These are phyloP conservation scores for Selenia dentaria DNA, from an alignment of 2,888 invertebrate genomes.

Conservation along the genomic window DNA sequence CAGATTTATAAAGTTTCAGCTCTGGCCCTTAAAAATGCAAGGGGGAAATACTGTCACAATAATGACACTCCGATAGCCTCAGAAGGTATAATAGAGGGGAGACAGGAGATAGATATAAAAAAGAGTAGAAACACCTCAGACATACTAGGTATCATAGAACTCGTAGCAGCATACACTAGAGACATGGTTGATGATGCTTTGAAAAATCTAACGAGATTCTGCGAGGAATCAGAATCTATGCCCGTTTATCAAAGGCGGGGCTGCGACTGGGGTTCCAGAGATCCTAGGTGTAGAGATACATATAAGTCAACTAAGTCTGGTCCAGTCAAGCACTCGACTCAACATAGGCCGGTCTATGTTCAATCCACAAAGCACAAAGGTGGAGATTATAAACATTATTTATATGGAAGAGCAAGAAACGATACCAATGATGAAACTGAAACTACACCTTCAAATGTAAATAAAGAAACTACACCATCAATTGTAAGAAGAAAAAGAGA, in stretches of 20 bases:
- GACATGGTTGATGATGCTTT: conserved; percentile 46
- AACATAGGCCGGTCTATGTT: conserved; percentile 47
- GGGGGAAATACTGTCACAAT: conserved; percentile 53
- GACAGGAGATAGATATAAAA: too few species aligned
- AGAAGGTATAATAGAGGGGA: too few species aligned
- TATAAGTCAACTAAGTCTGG: conserved; percentile 54
- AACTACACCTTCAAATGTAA: not conserved
- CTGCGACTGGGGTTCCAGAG: conserved; percentile 17
- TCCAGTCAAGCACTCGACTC: conserved; percentile 42
- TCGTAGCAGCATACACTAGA: conserved; percentile 45
- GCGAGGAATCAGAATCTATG: conserved; percentile 42
- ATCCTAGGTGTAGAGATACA: conserved; percentile 30
- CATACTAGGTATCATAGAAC: conserved; percentile 46
- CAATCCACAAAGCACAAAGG: conserved; percentile 46
- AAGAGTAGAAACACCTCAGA: conserved; percentile 31
- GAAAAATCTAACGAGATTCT: conserved; percentile 54
- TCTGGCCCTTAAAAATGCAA: conserved; percentile 50
- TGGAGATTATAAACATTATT: not conserved
- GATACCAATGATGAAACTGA: not conserved
- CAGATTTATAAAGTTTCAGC: conserved; percentile 49
- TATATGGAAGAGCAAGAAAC: conserved; percentile 14
- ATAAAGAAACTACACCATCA: conserved; percentile 3
- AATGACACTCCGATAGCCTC: conserved; percentile 7
- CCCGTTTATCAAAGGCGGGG: conserved; percentile 42
- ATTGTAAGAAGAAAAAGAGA: conserved; percentile 20